A percentile compares a stretch with the other conserved stretches of the same genome.
Conservation (phyloP, 2,888 invertebrate species). For the Steromphala cineraria region DNA sequence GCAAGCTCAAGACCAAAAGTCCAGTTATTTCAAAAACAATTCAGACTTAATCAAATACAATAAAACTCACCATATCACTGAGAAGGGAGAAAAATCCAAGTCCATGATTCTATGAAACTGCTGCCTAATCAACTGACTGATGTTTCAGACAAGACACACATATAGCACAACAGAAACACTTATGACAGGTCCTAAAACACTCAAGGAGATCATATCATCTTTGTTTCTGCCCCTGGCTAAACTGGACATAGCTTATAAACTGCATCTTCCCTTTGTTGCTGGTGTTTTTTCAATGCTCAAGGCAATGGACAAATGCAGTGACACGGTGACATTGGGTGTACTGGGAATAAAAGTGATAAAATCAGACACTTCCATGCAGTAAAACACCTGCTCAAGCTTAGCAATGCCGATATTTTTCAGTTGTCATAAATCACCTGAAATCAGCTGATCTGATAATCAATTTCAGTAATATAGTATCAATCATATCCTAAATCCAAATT, state of each 20-base stretch:
- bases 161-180: too few relatives aligned
- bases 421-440: slow-evolving; percentile 1
- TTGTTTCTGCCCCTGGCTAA: neutral
- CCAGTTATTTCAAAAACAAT: too few relatives aligned
- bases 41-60: too few relatives aligned
- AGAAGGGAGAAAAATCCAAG: neutral
- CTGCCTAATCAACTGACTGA: too few relatives aligned
- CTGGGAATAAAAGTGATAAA: neutral
- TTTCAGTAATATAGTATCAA: neutral
- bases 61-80: slow-evolving; percentile 25
- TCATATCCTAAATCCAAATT: neutral
- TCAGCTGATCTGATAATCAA: neutral
- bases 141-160: too few relatives aligned
- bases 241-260: neutral
- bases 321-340: neutral
- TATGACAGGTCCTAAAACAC: neutral
- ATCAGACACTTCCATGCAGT: neutral
- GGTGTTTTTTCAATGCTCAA: neutral
- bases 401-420: neutral
- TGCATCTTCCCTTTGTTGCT: neutral
- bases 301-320: neutral
- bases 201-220: slow-evolving; percentile 12
- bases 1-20: too few relatives aligned
- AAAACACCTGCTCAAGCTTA: slow-evolving; percentile 4
- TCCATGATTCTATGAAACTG: neutral